Conservation (phyloP, 2,888 invertebrate genomes). For the Drosophila formosana region DNA sequence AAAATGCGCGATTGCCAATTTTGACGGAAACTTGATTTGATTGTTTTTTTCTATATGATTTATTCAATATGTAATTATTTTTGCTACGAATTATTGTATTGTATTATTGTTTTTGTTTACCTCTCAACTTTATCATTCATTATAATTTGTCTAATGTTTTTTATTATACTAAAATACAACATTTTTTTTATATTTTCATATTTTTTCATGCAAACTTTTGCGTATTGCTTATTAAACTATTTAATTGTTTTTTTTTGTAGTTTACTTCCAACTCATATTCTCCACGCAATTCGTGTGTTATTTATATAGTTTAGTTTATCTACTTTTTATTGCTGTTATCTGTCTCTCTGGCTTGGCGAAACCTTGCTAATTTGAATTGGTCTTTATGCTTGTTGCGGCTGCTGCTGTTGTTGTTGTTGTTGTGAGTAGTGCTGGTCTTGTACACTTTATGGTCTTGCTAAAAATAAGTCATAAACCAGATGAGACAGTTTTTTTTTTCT, state of each 20-base stretch:
- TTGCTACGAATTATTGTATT: background rate
- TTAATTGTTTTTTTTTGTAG: background rate
- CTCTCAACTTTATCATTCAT: background rate
- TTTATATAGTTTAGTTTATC: conserved; percentile 13
- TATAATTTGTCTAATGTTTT: too few species aligned
- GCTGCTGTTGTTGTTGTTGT: conserved; percentile 13
- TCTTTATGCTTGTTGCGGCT: conserved; percentile 10
- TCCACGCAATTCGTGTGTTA: conserved; percentile 21
- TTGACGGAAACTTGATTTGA: conserved; percentile 11
- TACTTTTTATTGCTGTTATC: conserved; percentile 26
- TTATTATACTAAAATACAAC: too few species aligned
- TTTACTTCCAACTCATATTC: background rate
- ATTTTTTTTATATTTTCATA: background rate
- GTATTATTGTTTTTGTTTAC: background rate
- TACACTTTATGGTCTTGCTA: conserved; percentile 44
- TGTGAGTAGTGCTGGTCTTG: conserved; percentile 15
- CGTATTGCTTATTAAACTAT: background rate
- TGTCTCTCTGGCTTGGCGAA: conserved; percentile 18
- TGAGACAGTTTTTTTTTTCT: conserved; percentile 58
- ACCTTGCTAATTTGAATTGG: conserved; percentile 43
- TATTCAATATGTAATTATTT: background rate
- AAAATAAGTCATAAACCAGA: conserved; percentile 65
- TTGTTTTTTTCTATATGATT: background rate
- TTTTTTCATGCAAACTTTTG: background rate
- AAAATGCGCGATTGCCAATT: conserved; percentile 40